phyloP scores from a whole-genome alignment of 2,797 vertebrate genomes.

The Cyclura pinguis region DNA sequence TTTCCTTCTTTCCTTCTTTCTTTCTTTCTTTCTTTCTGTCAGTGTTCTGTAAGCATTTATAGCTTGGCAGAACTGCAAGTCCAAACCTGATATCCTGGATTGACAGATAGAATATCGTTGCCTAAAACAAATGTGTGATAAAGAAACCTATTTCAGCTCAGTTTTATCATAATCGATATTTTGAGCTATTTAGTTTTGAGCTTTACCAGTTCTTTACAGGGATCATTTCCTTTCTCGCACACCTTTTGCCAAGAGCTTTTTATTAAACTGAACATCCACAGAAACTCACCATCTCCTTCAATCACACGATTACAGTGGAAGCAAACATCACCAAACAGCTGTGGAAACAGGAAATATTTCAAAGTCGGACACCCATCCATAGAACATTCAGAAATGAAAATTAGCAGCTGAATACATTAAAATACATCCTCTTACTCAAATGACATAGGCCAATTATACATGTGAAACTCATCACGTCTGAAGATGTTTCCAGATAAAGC shows the following conservation, averaged over 20 bases:
- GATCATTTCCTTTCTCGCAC: neutral
- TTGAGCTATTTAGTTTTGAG: neutral
- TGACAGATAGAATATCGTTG: no score
- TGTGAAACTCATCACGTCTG: no score
- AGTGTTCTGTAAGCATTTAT: no score
- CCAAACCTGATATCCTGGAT: no score
- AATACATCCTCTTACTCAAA: neutral
- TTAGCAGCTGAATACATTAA: neutral
- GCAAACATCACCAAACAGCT: slow-evolving; percentile 97
- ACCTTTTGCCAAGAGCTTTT: neutral
- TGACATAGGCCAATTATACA: no score
- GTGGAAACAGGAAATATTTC: slow-evolving; percentile 54
- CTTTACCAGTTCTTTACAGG: neutral
- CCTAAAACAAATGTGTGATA: no score
- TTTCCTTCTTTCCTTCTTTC: no score
- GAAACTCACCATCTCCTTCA: slow-evolving; percentile 93
- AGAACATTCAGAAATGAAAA: slow-evolving; percentile 32
- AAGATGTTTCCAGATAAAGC: no score
- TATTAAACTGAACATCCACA: slow-evolving; percentile 32
- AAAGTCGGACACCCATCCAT: neutral
- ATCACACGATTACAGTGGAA: slow-evolving; percentile 98
- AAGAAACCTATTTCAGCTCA: no score
- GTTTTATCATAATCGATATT: neutral
- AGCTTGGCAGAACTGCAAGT: no score
- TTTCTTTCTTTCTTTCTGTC: no score